Evolutionary conservation across 2,113 vertebrate genomes (phyloP).

Genomic region (Thalassarche chlororhynchos): DNA sequence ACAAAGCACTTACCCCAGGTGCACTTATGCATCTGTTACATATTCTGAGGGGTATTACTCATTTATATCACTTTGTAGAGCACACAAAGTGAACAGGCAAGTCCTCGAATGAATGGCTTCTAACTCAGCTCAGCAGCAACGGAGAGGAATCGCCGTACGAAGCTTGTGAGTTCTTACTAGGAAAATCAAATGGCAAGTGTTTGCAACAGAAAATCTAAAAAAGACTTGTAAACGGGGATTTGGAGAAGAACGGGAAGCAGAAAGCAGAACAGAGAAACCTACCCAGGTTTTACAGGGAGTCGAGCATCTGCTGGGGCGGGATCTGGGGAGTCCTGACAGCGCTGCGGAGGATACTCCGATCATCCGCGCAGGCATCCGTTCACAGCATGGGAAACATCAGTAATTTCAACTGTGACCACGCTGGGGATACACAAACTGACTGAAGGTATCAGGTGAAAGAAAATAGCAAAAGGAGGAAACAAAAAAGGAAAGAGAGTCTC

Average conservation of each 20-base stretch:
- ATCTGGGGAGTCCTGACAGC: background rate
- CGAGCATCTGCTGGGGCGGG: background rate
- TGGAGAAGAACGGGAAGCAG: background rate
- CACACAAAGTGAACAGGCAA: background rate
- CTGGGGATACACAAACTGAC: no score
- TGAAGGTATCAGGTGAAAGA: background rate
- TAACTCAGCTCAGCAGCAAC: background rate
- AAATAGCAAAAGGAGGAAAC: background rate
- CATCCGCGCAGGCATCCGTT: background rate
- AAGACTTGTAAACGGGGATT: background rate
- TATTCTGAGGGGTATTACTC: background rate
- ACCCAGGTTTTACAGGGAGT: background rate
- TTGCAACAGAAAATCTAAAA: background rate
- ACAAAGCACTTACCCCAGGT: slow-evolving; percentile 11
- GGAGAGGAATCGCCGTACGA: background rate
- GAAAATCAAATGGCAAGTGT: background rate
- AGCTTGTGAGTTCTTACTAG: background rate
- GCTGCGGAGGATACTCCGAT: background rate
- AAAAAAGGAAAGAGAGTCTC: background rate
- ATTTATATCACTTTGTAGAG: background rate
- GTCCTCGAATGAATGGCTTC: background rate
- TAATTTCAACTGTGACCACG: background rate
- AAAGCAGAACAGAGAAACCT: background rate
- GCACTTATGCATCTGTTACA: background rate
- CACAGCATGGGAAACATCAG: background rate